Base-by-base conservation (phyloP, 2,113 vertebrate species). In the Egretta garzetta region DNA sequence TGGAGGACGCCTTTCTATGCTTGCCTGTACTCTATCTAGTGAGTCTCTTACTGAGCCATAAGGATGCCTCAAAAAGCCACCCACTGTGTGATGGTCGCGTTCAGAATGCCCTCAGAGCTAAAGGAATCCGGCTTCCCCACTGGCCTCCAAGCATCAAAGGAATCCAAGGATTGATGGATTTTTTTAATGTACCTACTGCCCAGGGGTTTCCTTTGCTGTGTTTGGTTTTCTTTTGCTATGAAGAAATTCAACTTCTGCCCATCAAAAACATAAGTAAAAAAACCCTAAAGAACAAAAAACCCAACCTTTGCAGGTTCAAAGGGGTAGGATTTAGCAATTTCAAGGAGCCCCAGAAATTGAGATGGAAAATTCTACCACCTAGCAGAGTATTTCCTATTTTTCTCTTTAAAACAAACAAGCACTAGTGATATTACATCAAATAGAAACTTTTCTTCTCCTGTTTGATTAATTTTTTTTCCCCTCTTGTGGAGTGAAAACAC, bases 1-100 rank as follows among this genome's bases (percentile, higher is more conserved):
- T 4, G 39, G 23, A 73, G 39, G 23, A 73, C 3, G 7, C 12
- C 14, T 8, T 67, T 32, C 64, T 56, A 12, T 8, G 79, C 55
- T 9, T 63, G 12, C 0, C 0, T 10, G 10, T 12, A 39, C 17
- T n/a, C 33, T 21, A 37, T 28, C 23, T 30, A 50, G 12, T 6
- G 23, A 63, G 32, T 5, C 27, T 45, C 35, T 58, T 12, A 67
- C 27, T 35, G 32, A 80, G 23, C 20, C 21, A 12, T 24, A 62
- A 86, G 9, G 24, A 28, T 21, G 19, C 43, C 30, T 52, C 35
- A 32, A 63, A 52, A 84, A 84, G n/a, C 6, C 6, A 52, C 55
- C 33, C 24, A n/a, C 33, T 37, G 68, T 14, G 67, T 1, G 1
- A 49, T 26, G 37, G 53, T 24, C 1, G 1, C 30, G 26, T 47